These are phyloP conservation scores for Rynchops niger DNA, from an alignment of 2,113 vertebrate genomes.

Conservation along the genomic window DNA sequence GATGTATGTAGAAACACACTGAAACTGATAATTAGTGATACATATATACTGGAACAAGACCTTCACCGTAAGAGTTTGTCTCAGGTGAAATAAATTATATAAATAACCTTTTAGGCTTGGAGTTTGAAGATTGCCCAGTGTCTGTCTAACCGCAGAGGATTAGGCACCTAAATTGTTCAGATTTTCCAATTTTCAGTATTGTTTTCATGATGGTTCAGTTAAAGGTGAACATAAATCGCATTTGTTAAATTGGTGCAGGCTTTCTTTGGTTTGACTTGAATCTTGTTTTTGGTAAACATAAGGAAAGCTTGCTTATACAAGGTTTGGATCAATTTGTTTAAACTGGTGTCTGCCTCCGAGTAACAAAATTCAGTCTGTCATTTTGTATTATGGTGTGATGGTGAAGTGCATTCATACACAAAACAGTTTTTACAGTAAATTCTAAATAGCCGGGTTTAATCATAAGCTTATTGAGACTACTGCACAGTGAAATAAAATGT, in stretches of 20 bases:
- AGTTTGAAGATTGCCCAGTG: neutral
- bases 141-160: neutral
- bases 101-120: conserved; percentile 57
- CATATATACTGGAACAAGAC: neutral
- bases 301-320: neutral
- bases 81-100: conserved; percentile 67
- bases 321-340: neutral
- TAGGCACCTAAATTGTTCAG: neutral
- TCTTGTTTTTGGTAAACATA: neutral
- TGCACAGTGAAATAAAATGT: neutral
- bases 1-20: neutral
- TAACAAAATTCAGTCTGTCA: neutral
- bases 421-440: neutral
- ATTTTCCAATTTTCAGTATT: neutral
- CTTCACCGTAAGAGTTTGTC: conserved; percentile 1
- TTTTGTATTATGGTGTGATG: neutral
- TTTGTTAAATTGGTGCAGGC: neutral
- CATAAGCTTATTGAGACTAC: conserved; percentile 44
- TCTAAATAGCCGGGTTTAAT: conserved; percentile 30
- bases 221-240: neutral
- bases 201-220: neutral
- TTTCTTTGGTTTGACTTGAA: neutral
- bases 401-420: neutral
- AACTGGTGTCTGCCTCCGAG: neutral
- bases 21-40: neutral